Conservation (phyloP, 2,797 vertebrate genomes). For the Australoheros facetus region DNA sequence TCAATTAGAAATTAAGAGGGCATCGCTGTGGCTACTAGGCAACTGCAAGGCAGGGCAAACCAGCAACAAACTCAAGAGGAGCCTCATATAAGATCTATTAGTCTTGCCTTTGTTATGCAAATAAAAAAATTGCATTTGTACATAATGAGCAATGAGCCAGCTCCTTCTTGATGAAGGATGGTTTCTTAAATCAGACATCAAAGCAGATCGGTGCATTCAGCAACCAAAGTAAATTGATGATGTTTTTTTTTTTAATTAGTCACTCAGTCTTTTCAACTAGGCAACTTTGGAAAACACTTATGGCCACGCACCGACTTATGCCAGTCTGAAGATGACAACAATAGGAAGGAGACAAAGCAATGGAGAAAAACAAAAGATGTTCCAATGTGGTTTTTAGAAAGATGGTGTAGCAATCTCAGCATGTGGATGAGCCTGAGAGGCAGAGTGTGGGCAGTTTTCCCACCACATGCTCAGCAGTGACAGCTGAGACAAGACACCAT, state of each 20-base stretch:
- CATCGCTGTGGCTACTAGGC: constrained; percentile 59
- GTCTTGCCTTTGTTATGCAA: constrained; percentile 64
- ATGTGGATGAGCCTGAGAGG: constrained; percentile 40
- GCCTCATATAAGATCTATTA: constrained; percentile 52
- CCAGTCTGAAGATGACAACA: constrained; percentile 19
- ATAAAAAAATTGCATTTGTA: constrained; percentile 55
- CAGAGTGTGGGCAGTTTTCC: constrained; percentile 47
- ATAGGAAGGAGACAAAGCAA: constrained; percentile 20
- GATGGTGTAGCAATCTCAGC: constrained; percentile 10
- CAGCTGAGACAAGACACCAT: constrained; percentile 66
- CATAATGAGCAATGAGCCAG: constrained; percentile 25
- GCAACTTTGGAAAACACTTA: constrained; percentile 43
- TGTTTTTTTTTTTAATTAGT: constrained; percentile 28
- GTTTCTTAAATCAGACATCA: constrained; percentile 66
- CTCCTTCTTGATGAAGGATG: constrained; percentile 42
- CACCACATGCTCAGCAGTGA: constrained; percentile 55
- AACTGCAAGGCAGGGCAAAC: constrained; percentile 52
- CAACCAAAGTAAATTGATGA: constrained; percentile 46
- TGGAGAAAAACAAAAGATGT: constrained; percentile 43
- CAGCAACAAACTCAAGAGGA: constrained; percentile 33
- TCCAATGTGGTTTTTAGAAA: constrained; percentile 21
- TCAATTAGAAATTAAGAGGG: constrained; percentile 57
- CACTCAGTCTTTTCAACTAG: constrained; percentile 37
- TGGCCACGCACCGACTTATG: constrained; percentile 28
- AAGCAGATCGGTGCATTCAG: constrained; percentile 42